Evolutionary conservation across 2,888 invertebrate genomes (phyloP).

Genomic region (Sclerodermus sp.): DNA sequence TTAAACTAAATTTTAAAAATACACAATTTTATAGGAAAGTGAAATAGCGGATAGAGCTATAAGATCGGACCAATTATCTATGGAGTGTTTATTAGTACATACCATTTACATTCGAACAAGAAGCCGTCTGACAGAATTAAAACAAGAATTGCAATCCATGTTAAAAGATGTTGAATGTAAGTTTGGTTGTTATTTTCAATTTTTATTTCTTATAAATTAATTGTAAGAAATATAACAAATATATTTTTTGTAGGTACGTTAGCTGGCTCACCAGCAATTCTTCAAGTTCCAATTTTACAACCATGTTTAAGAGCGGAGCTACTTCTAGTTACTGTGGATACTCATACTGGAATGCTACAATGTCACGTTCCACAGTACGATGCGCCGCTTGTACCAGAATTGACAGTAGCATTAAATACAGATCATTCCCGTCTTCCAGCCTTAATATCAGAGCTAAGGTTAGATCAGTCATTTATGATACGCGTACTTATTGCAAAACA

Average conservation of each 20-base stretch:
- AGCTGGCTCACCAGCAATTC: conserved; percentile 89
- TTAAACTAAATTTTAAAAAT: neutral
- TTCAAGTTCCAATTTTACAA: conserved; percentile 85
- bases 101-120: conserved; percentile 92
- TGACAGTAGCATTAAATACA: conserved; percentile 78
- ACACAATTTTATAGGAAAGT: conserved; percentile 57
- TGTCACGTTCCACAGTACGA: conserved; percentile 92
- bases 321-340: conserved; percentile 89
- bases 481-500: neutral
- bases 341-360: conserved; percentile 88
- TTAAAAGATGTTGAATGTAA: conserved; percentile 73
- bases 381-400: conserved; percentile 74
- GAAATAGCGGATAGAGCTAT: conserved; percentile 78
- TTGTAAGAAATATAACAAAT: conserved; percentile 1
- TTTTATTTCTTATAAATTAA: neutral
- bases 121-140: conserved; percentile 79
- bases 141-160: conserved; percentile 73
- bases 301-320: conserved; percentile 92
- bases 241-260: conserved; percentile 68
- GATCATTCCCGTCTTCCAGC: conserved; percentile 70
- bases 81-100: conserved; percentile 91
- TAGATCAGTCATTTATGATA: conserved; percentile 1
- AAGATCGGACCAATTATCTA: conserved; percentile 87
- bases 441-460: conserved; percentile 71
- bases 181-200: conserved; percentile 34